Evolutionary conservation across 1,140 invertebrate genomes (phyloP).

Genomic region (Scaptomyza montana): DNA sequence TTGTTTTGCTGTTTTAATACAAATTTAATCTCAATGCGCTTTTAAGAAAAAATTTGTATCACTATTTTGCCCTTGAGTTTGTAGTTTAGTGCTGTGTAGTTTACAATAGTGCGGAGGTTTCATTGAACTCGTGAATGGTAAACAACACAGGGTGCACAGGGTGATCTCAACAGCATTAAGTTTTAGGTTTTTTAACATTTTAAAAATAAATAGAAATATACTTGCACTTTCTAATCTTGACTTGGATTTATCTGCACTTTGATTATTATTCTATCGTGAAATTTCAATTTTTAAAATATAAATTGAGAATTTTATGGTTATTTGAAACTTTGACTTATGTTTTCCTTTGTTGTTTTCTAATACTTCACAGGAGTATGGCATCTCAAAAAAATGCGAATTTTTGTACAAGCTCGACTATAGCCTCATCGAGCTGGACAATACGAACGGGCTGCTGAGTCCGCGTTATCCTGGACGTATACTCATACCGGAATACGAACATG

Average conservation of each 20-base stretch:
- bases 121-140: neutral
- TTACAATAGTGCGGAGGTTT: neutral
- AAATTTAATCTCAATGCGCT: neutral
- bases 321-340: no score
- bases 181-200: no score
- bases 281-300: no score
- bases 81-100: neutral
- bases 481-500: slow-evolving; percentile 87
- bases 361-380: slow-evolving; percentile 85
- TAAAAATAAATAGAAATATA: no score
- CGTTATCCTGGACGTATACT: slow-evolving; percentile 90
- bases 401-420: slow-evolving; percentile 88
- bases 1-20: neutral
- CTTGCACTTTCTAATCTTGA: no score
- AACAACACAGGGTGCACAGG: neutral
- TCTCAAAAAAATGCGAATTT: slow-evolving; percentile 87
- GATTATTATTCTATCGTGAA: no score
- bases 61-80: neutral
- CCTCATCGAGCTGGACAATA: slow-evolving; percentile 87
- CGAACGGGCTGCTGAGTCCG: slow-evolving; percentile 88
- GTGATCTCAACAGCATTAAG: neutral
- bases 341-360: neutral
- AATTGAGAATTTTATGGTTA: no score
- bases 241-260: no score
- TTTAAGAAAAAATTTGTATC: neutral